Evolutionary conservation across 2,113 vertebrate species (phyloP).

Genomic region (Labeo rohita): DNA sequence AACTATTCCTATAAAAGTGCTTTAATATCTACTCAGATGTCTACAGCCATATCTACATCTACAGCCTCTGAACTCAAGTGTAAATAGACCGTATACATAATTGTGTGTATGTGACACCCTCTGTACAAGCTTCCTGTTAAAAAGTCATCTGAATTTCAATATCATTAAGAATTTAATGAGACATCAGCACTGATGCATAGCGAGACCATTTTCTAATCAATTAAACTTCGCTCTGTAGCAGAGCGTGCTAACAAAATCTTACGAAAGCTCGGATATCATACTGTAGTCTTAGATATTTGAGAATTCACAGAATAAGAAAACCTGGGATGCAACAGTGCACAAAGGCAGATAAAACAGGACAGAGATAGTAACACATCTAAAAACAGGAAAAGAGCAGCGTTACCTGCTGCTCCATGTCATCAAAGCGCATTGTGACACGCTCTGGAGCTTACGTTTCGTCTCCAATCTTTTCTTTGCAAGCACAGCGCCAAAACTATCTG

Average conservation of each 20-base stretch:
- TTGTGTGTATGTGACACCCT: background rate
- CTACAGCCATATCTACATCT: no score
- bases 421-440: slow-evolving; percentile 32
- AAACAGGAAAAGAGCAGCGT: slow-evolving; percentile 29
- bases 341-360: slow-evolving; percentile 9
- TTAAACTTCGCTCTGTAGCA: background rate
- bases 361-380: slow-evolving; percentile 18
- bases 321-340: background rate
- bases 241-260: background rate
- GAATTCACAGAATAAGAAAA: slow-evolving; percentile 1
- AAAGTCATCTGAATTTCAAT: slow-evolving; percentile 6
- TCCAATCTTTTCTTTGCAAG: slow-evolving; percentile 18
- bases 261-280: background rate
- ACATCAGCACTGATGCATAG: background rate
- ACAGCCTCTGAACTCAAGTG: slow-evolving; percentile 9
- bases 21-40: background rate
- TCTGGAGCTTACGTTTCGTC: slow-evolving; percentile 23
- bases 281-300: background rate
- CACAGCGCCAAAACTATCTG: slow-evolving; percentile 28
- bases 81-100: background rate
- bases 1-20: background rate
- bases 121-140: background rate
- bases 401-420: slow-evolving; percentile 43
- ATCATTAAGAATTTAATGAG: background rate
- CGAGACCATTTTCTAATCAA: background rate